Conservation (phyloP, 2,797 vertebrate genomes). For the Eupleurogrammus muticus region DNA sequence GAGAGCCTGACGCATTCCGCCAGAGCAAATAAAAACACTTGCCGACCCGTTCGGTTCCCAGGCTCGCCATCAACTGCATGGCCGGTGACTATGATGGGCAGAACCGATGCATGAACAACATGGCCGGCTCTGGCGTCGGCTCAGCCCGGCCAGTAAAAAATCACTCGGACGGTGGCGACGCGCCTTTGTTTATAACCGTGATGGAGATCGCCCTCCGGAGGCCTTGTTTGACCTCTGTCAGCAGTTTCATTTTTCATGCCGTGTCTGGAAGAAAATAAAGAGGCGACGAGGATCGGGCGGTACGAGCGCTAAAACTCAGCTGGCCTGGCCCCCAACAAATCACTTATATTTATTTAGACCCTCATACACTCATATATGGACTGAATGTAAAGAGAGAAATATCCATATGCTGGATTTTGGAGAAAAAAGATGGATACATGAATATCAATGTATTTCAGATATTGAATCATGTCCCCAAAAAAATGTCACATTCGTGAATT, state of each 20-base stretch:
- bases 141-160: conserved; percentile 22
- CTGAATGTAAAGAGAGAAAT: no score
- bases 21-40: no score
- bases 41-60: background rate
- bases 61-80: background rate
- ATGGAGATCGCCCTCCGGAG: conserved; percentile 40
- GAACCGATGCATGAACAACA: conserved; percentile 17
- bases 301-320: background rate
- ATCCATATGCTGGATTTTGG: no score
- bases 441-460: no score
- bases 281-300: conserved; percentile 12
- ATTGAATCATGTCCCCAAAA: background rate
- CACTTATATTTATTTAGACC: background rate
- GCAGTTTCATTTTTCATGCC: conserved; percentile 32
- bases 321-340: background rate
- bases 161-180: conserved; percentile 15
- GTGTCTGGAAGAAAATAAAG: conserved; percentile 20
- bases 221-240: conserved; percentile 42
- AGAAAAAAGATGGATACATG: no score
- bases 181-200: conserved; percentile 29
- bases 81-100: conserved; percentile 12
- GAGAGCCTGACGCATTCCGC: no score
- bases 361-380: no score
- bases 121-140: conserved; percentile 6
- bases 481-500: conserved; percentile 23